Evolutionary conservation across 2,888 invertebrate species (phyloP), one percentile per base, ranked within the genome.

Genomic region (Pteria penguin): DNA sequence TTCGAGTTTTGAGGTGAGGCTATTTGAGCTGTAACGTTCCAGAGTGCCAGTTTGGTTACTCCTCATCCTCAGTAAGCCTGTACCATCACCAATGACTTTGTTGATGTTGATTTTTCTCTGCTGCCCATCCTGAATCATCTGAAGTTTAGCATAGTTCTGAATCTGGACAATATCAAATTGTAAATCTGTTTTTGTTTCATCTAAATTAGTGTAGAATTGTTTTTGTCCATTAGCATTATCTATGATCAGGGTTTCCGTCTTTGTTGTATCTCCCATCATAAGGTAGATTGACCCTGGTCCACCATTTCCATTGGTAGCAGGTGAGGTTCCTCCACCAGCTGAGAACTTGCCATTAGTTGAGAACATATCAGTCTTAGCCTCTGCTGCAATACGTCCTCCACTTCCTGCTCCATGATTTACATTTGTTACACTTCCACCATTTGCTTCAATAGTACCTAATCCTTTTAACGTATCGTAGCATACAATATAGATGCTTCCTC

Each of bases 241-340:
- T 5, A 84, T 76, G 24, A 80, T 84, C 33, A 87, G 73, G 32
- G 79, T 86, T 62, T 86, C 83, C 14, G 33, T 58, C 55, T 70
- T 61, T 33, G 45, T 68, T 8, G 75, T 70, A 31, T 81, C 82
- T 4, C 78, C 74, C 4, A 76, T 61, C 29, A 74, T 70, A 2
- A 65, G 32, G 71, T 85, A 87, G 2, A 87, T 77, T 27, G 87
- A 86, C 1, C 87, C 88, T 14, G 88, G 87, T 1, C 88, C 87
- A 52, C 86, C 88, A 57, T 78, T 55, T 5, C 86, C 84, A 71
- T 83, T 72, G 18, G 65, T 22, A 11, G 82, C 82, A 29, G 82
- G 79, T 0, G 83, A 83, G 5, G 65, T 74, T 1, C 87, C 87
- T 2, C 87, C 87, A 14, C 73, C 32, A n/a, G 87, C 86, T 61